These are phyloP conservation scores for Notocelia uddmanniana DNA, from an alignment of 2,888 invertebrate genomes.

Conservation along the genomic window DNA sequence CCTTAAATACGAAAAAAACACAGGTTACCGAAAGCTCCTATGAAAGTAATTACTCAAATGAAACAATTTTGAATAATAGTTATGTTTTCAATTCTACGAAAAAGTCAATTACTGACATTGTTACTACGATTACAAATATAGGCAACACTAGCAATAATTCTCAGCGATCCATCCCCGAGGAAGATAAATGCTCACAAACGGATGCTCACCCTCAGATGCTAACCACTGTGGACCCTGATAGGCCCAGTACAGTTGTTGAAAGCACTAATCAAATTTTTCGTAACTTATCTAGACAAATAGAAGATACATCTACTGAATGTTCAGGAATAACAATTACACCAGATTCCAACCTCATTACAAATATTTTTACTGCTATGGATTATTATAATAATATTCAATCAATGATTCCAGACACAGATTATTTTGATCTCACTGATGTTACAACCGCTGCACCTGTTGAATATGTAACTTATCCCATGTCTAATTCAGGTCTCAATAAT, in stretches of 20 bases:
- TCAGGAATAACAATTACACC: background rate
- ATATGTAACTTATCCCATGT: constrained; percentile 7
- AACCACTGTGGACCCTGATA: too few species aligned
- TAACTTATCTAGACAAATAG: background rate
- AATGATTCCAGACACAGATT: background rate
- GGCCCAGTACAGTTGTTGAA: background rate
- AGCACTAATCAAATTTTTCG: background rate
- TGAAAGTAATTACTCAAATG: too few species aligned
- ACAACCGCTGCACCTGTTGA: constrained; percentile 6
- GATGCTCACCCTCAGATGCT: too few species aligned
- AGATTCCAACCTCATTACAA: background rate
- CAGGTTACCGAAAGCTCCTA: background rate
- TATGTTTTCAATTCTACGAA: too few species aligned
- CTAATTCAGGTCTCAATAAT: background rate
- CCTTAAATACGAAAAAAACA: constrained; percentile 9
- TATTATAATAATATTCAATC: background rate
- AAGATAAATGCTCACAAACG: too few species aligned
- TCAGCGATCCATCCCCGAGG: too few species aligned
- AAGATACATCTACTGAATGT: background rate
- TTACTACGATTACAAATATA: too few species aligned
- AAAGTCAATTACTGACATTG: too few species aligned
- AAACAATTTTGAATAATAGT: too few species aligned
- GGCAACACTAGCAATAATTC: too few species aligned
- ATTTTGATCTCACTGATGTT: background rate
- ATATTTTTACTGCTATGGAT: background rate